Evolutionary conservation across 2,113 vertebrate genomes (phyloP).

Genomic region (Lophotis ruficrista): DNA sequence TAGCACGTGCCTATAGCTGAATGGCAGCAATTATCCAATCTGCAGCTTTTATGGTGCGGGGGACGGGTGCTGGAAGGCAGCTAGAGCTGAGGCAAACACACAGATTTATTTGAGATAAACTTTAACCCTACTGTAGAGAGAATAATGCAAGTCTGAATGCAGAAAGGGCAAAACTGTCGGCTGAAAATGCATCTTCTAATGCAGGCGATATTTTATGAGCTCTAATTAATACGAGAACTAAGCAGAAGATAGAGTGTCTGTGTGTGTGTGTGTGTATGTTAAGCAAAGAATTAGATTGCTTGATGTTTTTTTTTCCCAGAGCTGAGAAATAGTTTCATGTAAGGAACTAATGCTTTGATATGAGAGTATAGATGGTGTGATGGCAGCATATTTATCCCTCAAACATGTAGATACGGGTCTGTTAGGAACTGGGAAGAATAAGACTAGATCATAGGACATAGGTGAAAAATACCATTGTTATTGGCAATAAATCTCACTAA

Average conservation of each 20-base stretch:
- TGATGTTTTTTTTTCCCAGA: not conserved
- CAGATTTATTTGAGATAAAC: slow-evolving; percentile 46
- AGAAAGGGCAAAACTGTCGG: not conserved
- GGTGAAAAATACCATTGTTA: not conserved
- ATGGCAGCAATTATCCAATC: slow-evolving; percentile 19
- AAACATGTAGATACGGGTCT: not conserved
- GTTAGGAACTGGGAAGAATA: not conserved
- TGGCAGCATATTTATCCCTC: not conserved
- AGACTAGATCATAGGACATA: not conserved
- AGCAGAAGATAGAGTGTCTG: not conserved
- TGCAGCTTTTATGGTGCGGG: not conserved
- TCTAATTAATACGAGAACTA: not conserved
- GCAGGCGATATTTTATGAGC: not conserved
- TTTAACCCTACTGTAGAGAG: not conserved
- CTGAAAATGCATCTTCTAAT: slow-evolving; percentile 3
- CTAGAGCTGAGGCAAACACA: not conserved
- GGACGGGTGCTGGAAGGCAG: not conserved
- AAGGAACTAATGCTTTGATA: not conserved
- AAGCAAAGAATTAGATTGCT: not conserved
- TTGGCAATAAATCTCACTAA: not conserved
- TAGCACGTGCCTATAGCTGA: not conserved
- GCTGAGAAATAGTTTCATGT: not conserved
- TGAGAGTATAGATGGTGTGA: not conserved
- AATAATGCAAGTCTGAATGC: not conserved
- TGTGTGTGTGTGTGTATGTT: not conserved